Base-by-base conservation (phyloP, 2,888 invertebrate genomes). In the Lithophane ornitopus region DNA sequence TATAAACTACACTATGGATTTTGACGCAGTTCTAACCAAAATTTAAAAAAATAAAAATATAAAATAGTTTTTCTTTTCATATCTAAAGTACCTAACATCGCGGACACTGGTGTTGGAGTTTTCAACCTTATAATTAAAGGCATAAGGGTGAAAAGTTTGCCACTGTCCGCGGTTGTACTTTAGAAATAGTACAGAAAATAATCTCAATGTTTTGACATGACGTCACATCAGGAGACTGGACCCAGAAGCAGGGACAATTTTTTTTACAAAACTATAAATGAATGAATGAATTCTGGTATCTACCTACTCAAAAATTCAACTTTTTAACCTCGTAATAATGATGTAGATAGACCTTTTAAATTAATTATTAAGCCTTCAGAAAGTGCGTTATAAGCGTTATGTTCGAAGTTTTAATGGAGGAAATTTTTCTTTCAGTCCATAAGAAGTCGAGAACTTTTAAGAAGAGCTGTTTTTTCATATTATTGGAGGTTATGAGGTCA, bases 351-450 rank as follows among this genome's bases (percentile, higher is more conserved):
- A 68, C 66, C 61, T 84, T 74, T 81, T 82, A 80, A 84, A 88
- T 88, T 88, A 89, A 89, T 89, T 86, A 88, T 86, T 81, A 87
- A 83, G 77, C 82, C 86, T 74, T 79, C 68, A 82, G 62, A 87
- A 86, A 87, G 87, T 85, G 89, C 82, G 82, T 77, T 74, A 76
- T 77, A 81, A 83, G 83, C 80, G 69, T 80, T 82, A 82, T 81
- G 74, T 28, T 52, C 63, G 41, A 81, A 87, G 73, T 87, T 87
- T 84, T 87, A 87, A 88, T 87, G 88, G 87, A 81, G 76, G 75
- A 87, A 85, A 84, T 87, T 87, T 85, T 80, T 85, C 79, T 75
- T 80, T 70, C 71, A 81, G 73, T 46, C 73, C 63, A 76, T 74
- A 80, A 78, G 80, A 65, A 78, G 76, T 39, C n/a, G 44, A 69